Percentiles rank a stretch among this genome's conserved stretches.
Conservation (phyloP, 2,888 invertebrate species). For the Lepidonotus clava region DNA sequence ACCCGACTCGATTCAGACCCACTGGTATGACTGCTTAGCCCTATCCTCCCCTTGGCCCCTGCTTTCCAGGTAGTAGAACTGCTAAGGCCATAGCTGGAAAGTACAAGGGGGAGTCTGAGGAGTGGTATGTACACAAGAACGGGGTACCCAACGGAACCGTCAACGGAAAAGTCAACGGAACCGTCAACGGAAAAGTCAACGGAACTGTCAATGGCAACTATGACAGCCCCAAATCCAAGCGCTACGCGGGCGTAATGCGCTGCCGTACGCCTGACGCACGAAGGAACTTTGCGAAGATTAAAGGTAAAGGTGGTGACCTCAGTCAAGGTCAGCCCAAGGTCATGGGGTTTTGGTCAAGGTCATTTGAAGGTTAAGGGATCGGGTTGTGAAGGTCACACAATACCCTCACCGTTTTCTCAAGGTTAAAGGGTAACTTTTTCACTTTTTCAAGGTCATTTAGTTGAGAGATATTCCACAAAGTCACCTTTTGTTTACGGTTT, state of each 20-base stretch:
- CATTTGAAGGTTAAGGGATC: neutral
- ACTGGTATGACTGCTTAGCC: neutral
- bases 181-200: conserved; percentile 30
- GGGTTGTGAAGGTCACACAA: too few relatives aligned
- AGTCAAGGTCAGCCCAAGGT: neutral
- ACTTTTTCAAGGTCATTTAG: conserved; percentile 1
- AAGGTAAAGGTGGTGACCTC: conserved; percentile 53
- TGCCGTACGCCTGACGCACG: conserved; percentile 57
- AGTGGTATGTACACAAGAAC: conserved; percentile 57
- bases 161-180: conserved; percentile 40
- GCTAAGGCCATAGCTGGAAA: conserved; percentile 43
- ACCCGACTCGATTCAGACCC: too few relatives aligned
- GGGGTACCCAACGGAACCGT: conserved; percentile 55
- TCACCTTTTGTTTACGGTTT: too few relatives aligned
- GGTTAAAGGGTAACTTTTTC: too few relatives aligned
- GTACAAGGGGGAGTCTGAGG: conserved; percentile 52
- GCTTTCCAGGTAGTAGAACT: conserved; percentile 33
- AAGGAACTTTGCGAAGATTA: conserved; percentile 57
- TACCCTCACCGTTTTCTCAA: too few relatives aligned
- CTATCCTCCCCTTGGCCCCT: neutral
- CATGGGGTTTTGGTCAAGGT: neutral
- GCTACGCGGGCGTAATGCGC: neutral
- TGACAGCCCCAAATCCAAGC: neutral
- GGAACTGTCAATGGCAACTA: conserved; percentile 27
- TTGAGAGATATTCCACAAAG: too few relatives aligned